Conservation (phyloP, 1,140 invertebrate genomes). For the Oncopeltus fasciatus region DNA sequence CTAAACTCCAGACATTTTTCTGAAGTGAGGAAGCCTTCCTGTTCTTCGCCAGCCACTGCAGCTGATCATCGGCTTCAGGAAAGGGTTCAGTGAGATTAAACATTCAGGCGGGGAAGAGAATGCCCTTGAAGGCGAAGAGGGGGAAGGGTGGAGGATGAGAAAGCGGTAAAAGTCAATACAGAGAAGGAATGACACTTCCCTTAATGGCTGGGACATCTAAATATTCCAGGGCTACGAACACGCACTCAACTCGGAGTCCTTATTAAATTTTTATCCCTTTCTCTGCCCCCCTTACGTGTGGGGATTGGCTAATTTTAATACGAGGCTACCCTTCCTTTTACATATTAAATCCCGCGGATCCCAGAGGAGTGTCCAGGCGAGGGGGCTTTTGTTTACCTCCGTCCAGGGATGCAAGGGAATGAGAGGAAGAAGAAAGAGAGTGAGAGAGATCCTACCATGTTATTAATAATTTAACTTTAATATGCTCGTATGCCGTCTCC, state of each 20-base stretch:
- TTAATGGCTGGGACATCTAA: constrained; percentile 12
- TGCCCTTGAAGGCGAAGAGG: background rate
- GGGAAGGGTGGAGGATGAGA: background rate
- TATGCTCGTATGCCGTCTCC: background rate
- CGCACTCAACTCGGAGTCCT: constrained; percentile 5
- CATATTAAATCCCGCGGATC: background rate
- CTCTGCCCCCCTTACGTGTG: constrained; percentile 11
- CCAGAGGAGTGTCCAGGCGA: background rate
- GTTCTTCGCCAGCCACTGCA: background rate
- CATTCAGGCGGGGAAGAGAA: background rate
- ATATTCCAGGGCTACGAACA: constrained; percentile 15
- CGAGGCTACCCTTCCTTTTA: background rate
- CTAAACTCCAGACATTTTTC: background rate
- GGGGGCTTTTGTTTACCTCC: background rate
- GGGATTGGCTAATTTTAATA: constrained; percentile 18
- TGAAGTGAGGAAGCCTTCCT: background rate
- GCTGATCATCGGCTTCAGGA: background rate
- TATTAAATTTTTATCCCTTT: constrained; percentile 15
- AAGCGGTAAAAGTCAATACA: constrained; percentile 16
- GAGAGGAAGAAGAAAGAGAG: too few relatives aligned
- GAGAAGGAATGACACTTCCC: constrained; percentile 17
- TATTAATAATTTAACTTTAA: constrained; percentile 7
- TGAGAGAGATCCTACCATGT: background rate
- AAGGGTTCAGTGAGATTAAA: background rate
- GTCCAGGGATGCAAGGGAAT: too few relatives aligned